Percentiles rank a stretch among this genome's conserved stretches.
phyloP scores from a whole-genome alignment of 1,140 invertebrate genomes.

The Papilio dardanus region DNA sequence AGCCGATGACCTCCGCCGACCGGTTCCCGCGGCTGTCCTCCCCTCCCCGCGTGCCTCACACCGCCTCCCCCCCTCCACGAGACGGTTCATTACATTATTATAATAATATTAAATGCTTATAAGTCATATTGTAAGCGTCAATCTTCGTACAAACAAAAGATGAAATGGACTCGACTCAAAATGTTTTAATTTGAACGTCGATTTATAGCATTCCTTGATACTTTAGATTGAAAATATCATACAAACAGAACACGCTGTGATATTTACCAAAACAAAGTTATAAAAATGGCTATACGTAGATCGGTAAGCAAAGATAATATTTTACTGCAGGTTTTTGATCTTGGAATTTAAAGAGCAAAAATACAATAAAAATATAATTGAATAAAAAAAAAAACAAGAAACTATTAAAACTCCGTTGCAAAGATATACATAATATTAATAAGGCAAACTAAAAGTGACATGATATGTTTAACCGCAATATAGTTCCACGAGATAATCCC shows the following conservation, averaged over 20 bases:
- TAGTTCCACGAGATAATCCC: background rate
- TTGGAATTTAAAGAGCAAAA: background rate
- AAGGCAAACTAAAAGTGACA: too few relatives aligned
- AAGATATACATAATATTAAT: too few relatives aligned
- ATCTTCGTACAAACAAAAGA: slow-evolving; percentile 66
- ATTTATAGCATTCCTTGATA: background rate
- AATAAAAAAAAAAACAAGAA: background rate
- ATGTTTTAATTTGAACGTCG: slow-evolving; percentile 14
- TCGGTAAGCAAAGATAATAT: background rate
- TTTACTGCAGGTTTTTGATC: background rate
- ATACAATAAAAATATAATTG: background rate
- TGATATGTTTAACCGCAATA: background rate
- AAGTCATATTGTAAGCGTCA: slow-evolving; percentile 80
- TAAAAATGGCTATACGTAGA: background rate
- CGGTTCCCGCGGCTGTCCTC: slow-evolving; percentile 68
- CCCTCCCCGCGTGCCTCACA: slow-evolving; percentile 38
- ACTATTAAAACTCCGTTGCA: background rate
- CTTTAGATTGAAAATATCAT: background rate
- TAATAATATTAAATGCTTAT: slow-evolving; percentile 81
- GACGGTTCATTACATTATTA: slow-evolving; percentile 82
- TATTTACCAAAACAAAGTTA: background rate
- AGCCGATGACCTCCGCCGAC: slow-evolving; percentile 79
- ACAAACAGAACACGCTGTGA: background rate
- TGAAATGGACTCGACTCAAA: slow-evolving; percentile 56
- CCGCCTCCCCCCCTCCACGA: slow-evolving; percentile 54